Conservation (phyloP, 2,113 vertebrate species). For the Lophochroa leadbeateri region DNA sequence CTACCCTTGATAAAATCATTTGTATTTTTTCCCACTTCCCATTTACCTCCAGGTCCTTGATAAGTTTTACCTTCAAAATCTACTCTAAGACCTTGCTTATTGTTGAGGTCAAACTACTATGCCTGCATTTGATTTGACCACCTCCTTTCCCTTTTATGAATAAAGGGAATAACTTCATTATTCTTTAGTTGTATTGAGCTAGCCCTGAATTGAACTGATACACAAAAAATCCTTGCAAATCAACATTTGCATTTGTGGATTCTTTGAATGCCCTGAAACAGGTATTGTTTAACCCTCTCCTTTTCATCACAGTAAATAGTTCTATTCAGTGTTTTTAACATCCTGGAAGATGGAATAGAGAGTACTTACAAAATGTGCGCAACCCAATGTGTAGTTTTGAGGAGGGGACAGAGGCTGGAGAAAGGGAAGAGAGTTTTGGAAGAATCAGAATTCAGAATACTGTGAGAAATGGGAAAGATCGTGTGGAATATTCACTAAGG, state of each 20-base stretch:
- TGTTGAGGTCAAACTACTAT: constrained; percentile 12
- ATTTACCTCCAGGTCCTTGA: not conserved
- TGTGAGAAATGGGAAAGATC: not conserved
- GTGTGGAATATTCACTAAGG: not conserved
- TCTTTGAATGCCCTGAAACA: not conserved
- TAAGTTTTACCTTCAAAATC: not conserved
- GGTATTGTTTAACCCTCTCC: not conserved
- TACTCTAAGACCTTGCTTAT: not conserved
- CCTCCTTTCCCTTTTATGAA: not conserved
- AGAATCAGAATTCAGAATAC: not conserved
- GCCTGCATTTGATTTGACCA: not conserved
- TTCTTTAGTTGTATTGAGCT: not conserved
- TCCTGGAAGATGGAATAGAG: not conserved
- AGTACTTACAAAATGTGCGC: not conserved
- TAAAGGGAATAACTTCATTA: not conserved
- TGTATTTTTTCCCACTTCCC: constrained; percentile 6
- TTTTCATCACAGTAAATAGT: not conserved
- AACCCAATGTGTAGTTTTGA: not conserved
- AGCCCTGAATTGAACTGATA: not conserved
- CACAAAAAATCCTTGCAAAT: not conserved
- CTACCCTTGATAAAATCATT: constrained; percentile 36
- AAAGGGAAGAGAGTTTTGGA: not conserved
- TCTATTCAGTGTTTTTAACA: not conserved
- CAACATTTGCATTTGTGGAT: not conserved
- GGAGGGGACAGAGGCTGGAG: not conserved